Evolutionary conservation across 2,888 invertebrate species (phyloP), one percentile per base, ranked within the genome.

Genomic region (Neoaliturus tenellus): DNA sequence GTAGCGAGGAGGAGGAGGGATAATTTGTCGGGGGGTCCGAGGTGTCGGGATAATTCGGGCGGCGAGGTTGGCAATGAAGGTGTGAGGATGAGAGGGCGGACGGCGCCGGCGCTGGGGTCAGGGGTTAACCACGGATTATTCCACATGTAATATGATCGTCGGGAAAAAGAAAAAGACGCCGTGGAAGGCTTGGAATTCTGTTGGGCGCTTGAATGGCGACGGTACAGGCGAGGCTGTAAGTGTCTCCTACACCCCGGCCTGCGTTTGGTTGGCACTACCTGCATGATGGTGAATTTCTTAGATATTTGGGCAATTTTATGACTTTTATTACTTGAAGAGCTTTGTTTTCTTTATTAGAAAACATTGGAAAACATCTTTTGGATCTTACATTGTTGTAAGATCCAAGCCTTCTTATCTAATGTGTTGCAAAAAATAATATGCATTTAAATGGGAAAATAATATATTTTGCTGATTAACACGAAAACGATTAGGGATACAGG

Each of bases 71-170:
- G 71, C 71, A 73, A 73, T 73, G 41, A 35, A 67, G 67, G 67
- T 67, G 67, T 33, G 58, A 58, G 75, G 28, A 44, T 41, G 75
- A 75, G 44, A 44, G 75, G 44, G 75, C 41, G 17, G 71, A 2
- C 75, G 75, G 75, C 75, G 75, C 75, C 75, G 75, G 75, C 75
- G 75, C 75, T 48, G 44, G 48, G 75, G 75, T 75, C 75, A 75
- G 35, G 35, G 75, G 75, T 75, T 48, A 75, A 75, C 75, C 75
- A 75, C 75, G 75, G 75, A 44, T 75, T 75, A 75, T 75, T 75
- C 75, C 75, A 75, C 75, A 28, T 75, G 75, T 75, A 75, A 75
- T 75, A 75, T 75, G 75, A 75, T 75, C 75, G 48, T 28, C 75
- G 75, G 20, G 75, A 75, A 75, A 75, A 71, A 71, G 71, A 71